Percentiles rank a stretch among this genome's conserved stretches.
Conservation (phyloP, 2,888 invertebrate genomes). For the Drepana falcataria region DNA sequence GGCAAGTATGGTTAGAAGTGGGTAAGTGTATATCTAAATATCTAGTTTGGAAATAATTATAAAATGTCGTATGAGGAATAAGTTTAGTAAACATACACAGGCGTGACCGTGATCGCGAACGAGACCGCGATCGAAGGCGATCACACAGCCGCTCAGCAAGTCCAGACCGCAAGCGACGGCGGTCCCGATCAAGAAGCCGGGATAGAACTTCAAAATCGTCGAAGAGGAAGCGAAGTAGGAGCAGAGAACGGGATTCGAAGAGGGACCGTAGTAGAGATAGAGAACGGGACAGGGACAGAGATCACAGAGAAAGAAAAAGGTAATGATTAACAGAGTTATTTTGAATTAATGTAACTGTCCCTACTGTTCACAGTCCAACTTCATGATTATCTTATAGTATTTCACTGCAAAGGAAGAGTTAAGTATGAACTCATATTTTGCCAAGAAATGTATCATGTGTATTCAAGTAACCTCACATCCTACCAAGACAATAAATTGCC, state of each 20-base stretch:
- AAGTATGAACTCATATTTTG: too few relatives aligned
- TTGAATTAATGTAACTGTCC: not conserved
- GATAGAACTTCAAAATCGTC: constrained; percentile 79
- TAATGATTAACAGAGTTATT: constrained; percentile 18
- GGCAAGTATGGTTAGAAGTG: constrained; percentile 55
- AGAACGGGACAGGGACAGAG: constrained; percentile 37
- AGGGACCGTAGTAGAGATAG: constrained; percentile 74
- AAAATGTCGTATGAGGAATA: not conserved
- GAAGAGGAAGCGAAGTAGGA: constrained; percentile 82
- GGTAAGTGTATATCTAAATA: constrained; percentile 39
- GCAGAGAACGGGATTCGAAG: constrained; percentile 81
- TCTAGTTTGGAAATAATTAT: not conserved
- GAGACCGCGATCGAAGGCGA: constrained; percentile 72
- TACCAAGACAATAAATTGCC: too few relatives aligned
- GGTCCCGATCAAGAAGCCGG: constrained; percentile 79
- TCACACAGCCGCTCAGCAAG: constrained; percentile 80
- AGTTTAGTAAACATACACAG: constrained; percentile 28
- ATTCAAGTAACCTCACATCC: too few relatives aligned
- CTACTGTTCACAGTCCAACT: too few relatives aligned
- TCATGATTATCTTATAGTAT: too few relatives aligned
- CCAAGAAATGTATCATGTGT: too few relatives aligned
- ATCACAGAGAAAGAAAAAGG: constrained; percentile 56
- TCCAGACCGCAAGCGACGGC: constrained; percentile 77
- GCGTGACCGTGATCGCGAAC: constrained; percentile 66
- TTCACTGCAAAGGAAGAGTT: too few relatives aligned